Evolutionary conservation across 2,113 vertebrate species (phyloP).

Genomic region (Microtus montanus): DNA sequence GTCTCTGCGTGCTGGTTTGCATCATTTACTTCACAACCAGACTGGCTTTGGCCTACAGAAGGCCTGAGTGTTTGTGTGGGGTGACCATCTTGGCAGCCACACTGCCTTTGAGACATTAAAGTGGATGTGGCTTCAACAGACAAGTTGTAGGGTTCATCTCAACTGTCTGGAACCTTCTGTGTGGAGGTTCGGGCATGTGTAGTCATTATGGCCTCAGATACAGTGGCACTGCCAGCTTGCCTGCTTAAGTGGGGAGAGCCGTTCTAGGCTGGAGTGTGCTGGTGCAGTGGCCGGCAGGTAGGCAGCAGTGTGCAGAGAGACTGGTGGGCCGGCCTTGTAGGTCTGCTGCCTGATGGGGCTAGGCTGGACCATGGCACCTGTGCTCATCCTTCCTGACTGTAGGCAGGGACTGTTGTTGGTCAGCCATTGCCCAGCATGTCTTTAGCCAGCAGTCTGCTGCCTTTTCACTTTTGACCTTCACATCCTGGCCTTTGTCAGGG

Average conservation of each 20-base stretch:
- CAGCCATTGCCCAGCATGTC: neutral
- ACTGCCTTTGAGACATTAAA: neutral
- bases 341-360: neutral
- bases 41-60: neutral
- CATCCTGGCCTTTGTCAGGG: neutral
- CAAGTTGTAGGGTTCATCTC: neutral
- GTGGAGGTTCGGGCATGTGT: neutral
- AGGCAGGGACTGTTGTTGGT: neutral
- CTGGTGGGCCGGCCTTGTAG: no score
- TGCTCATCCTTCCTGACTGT: neutral
- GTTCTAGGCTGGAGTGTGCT: rapidly evolving
- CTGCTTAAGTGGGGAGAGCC: neutral
- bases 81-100: neutral
- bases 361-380: neutral
- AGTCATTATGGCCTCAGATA: neutral
- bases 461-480: neutral
- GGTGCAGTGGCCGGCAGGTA: neutral
- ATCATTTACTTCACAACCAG: neutral
- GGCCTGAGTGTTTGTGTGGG: neutral
- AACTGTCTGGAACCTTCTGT: neutral
- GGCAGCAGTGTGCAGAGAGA: neutral
- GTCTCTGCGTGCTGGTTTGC: neutral
- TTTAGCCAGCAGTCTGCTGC: neutral
- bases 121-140: neutral
- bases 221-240: neutral